Evolutionary conservation across 2,888 invertebrate genomes (phyloP).

Genomic region (Desoria tigrina): DNA sequence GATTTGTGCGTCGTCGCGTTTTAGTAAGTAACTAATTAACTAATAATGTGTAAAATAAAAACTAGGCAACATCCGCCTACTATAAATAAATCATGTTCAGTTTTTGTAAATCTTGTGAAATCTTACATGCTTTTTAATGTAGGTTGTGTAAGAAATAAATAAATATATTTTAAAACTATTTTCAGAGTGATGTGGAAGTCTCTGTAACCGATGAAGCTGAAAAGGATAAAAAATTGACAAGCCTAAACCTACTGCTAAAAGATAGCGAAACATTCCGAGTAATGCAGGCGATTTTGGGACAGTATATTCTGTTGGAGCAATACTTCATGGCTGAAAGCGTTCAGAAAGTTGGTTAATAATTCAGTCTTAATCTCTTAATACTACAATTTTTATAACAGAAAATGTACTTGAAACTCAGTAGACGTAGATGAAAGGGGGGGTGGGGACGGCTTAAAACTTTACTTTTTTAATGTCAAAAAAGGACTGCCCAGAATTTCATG

Average conservation of each 20-base stretch:
- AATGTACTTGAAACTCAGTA: no score
- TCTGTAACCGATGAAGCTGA: slow-evolving; percentile 62
- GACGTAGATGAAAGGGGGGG: no score
- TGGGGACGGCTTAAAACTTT: no score
- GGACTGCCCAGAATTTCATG: no score
- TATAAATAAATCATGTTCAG: not conserved
- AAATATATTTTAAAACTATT: slow-evolving; percentile 25
- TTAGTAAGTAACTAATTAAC: slow-evolving; percentile 61
- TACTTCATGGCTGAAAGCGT: slow-evolving; percentile 95
- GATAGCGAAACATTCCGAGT: slow-evolving; percentile 73
- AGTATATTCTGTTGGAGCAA: slow-evolving; percentile 88
- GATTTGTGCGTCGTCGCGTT: slow-evolving; percentile 78
- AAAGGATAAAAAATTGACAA: slow-evolving; percentile 57
- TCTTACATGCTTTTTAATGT: slow-evolving; percentile 3
- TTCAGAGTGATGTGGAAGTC: slow-evolving; percentile 67
- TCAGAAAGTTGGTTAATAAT: slow-evolving; percentile 62
- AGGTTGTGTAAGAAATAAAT: no score
- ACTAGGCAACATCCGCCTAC: not conserved
- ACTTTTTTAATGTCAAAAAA: no score
- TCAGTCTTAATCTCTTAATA: not conserved
- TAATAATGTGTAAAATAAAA: no score
- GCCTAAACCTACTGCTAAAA: slow-evolving; percentile 68
- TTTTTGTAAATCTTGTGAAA: not conserved
- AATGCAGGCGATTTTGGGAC: slow-evolving; percentile 80
- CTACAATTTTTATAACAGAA: slow-evolving; percentile 1